A percentile compares a stretch with the other conserved stretches of the same genome.
Evolutionary conservation across 1,140 invertebrate species (phyloP).

Genomic region (Drosophila albomicans): DNA sequence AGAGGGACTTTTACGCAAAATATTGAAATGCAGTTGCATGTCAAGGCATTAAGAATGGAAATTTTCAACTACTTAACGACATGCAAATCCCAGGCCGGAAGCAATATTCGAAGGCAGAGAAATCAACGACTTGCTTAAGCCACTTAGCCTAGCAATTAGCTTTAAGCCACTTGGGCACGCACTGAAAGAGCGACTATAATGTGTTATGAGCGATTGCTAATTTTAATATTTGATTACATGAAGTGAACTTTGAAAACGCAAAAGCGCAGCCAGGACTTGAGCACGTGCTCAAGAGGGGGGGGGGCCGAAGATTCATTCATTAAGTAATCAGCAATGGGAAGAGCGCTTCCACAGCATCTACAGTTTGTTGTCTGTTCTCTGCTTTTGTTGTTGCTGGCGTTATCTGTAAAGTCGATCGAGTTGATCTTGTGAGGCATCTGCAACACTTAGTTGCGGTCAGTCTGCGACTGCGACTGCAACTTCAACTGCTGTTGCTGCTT

Average conservation of each 20-base stretch:
- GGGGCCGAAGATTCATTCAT: constrained; percentile 43
- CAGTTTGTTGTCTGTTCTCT: constrained; percentile 6
- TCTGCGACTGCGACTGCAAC: constrained; percentile 10
- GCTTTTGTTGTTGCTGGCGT: constrained; percentile 23
- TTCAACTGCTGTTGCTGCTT: constrained; percentile 1
- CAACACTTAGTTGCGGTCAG: constrained; percentile 39
- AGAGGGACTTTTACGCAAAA: background rate
- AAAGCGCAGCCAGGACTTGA: constrained; percentile 50
- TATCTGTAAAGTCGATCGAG: constrained; percentile 41
- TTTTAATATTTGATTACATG: constrained; percentile 28
- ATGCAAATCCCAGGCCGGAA: constrained; percentile 20
- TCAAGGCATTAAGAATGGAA: too few relatives aligned
- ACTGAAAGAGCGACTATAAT: constrained; percentile 3
- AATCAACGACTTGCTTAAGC: constrained; percentile 25
- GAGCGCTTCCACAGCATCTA: constrained; percentile 2
- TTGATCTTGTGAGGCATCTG: constrained; percentile 42
- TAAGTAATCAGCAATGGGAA: constrained; percentile 46
- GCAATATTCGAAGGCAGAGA: background rate
- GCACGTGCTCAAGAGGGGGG: constrained; percentile 43
- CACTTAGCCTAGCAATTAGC: constrained; percentile 39
- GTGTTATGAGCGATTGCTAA: constrained; percentile 21
- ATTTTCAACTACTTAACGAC: too few relatives aligned
- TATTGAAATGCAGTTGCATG: background rate
- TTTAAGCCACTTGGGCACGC: constrained; percentile 42
- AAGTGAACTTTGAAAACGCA: constrained; percentile 7